Conservation (phyloP, 37 sponge, comb jelly and placozoan species). For the Spongilla lacustris region DNA sequence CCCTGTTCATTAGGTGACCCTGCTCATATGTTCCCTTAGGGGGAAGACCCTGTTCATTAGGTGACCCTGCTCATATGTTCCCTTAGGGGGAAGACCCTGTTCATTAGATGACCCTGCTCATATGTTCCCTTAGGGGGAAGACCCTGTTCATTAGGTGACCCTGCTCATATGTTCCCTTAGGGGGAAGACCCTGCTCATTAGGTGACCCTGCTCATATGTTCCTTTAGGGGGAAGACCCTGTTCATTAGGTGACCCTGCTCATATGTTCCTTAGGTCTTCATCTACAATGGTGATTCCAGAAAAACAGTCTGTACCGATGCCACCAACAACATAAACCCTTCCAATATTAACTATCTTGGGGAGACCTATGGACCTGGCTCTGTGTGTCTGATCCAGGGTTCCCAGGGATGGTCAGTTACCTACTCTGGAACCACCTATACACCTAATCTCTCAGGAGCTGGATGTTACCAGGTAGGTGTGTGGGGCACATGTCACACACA, state of each 20-base stretch:
- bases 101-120: background rate
- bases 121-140: slow-evolving; percentile 15
- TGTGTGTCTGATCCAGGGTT: slow-evolving; percentile 59
- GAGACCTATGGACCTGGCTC: slow-evolving; percentile 55
- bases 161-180: background rate
- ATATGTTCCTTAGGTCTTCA: slow-evolving; percentile 6
- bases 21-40: background rate
- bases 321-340: background rate
- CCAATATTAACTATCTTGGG: slow-evolving; percentile 11
- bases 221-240: slow-evolving; percentile 16
- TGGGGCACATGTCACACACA: too few relatives aligned
- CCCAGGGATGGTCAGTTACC: background rate
- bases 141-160: slow-evolving; percentile 5
- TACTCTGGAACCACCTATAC: background rate
- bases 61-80: too few relatives aligned
- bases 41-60: too few relatives aligned
- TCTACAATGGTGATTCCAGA: background rate
- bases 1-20: background rate
- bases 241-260: background rate
- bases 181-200: slow-evolving; percentile 20
- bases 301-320: slow-evolving; percentile 17
- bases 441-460: slow-evolving; percentile 29
- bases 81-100: slow-evolving; percentile 16
- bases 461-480: slow-evolving; percentile 64
- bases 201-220: too few relatives aligned